These are phyloP conservation scores for Electrona antarctica DNA, from an alignment of 2,113 vertebrate genomes.

Conservation along the genomic window DNA sequence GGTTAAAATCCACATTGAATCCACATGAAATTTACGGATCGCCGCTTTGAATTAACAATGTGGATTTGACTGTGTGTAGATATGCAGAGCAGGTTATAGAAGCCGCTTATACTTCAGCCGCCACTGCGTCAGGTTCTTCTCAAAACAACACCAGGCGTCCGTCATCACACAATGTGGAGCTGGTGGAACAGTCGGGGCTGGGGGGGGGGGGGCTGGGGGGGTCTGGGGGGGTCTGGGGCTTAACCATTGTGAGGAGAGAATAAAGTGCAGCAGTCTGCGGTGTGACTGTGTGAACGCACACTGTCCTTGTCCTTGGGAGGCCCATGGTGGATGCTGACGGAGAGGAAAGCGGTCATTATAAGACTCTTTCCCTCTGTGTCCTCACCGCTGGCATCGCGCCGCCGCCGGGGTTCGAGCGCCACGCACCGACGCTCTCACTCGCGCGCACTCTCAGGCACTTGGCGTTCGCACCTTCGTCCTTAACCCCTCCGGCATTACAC, in stretches of 20 bases:
- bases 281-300: not conserved
- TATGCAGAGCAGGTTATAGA: too few relatives aligned
- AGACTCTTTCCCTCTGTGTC: slow-evolving; percentile 19
- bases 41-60: too few relatives aligned
- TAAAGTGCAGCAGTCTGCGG: not conserved
- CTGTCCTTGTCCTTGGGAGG: slow-evolving; percentile 51
- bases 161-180: not conserved
- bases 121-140: too few relatives aligned
- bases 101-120: too few relatives aligned
- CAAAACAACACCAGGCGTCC: not conserved
- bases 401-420: slow-evolving; percentile 8
- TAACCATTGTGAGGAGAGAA: not conserved
- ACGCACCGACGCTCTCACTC: slow-evolving; percentile 2
- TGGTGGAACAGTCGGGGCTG: too few relatives aligned
- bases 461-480: slow-evolving; percentile 26
- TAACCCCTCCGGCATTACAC: too few relatives aligned
- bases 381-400: slow-evolving; percentile 20
- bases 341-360: slow-evolving; percentile 46
- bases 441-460: slow-evolving; percentile 45
- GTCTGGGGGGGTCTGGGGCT: not conserved
- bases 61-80: too few relatives aligned
- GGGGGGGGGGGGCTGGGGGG: too few relatives aligned
- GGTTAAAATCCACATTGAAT: too few relatives aligned
- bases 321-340: slow-evolving; percentile 39
- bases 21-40: too few relatives aligned